Base-by-base conservation (phyloP, 2,888 invertebrate species). In the Phania funesta region DNA sequence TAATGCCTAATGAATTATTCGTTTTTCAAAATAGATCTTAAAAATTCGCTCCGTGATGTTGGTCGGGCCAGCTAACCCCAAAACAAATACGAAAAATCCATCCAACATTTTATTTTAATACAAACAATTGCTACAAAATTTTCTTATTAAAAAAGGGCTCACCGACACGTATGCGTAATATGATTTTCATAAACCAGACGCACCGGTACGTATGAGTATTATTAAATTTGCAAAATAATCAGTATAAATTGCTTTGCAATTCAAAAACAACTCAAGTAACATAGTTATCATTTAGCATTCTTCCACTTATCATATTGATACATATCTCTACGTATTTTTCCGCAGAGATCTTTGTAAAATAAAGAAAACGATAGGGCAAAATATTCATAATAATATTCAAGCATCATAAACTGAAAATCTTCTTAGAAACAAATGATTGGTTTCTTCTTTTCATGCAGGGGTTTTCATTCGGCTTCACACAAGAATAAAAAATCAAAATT, bases 401-500 rank as follows among this genome's bases (percentile, higher is more conserved):
- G 50, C 54, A 65, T 50, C 48, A 58, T 78, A 78, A 78, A 76
- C 76, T 76, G 65, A 32, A 65, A 76, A 81, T 76, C 76, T 71
- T 76, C 80, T 81, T 81, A 76, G 38, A 41, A 18, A 46, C 9
- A 20, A 52, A 60, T 7, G 8, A 24, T 35, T 52, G 26, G 16
- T 68, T 48, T 68, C 11, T 16, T 26, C 2, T 11, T 75, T 50
- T 22, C 2, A 16, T 46, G 11, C 18, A 24, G 11, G 3, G n/a
- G 46, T 50, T 46, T 73, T 44, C 29, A 60, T 68, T 29, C 58
- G 18, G 7, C 16, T 67, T 62, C 18, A 20, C 18, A 62, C 50
- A 74, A 80, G 38, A 60, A 60, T n/a, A 76, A 50, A 78, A 70
- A 82, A 82, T 78, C 78, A 74, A 82, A 82, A 82, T 82, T 82